Evolutionary conservation across 2,113 vertebrate species (phyloP).

Genomic region (Lates calcarifer): DNA sequence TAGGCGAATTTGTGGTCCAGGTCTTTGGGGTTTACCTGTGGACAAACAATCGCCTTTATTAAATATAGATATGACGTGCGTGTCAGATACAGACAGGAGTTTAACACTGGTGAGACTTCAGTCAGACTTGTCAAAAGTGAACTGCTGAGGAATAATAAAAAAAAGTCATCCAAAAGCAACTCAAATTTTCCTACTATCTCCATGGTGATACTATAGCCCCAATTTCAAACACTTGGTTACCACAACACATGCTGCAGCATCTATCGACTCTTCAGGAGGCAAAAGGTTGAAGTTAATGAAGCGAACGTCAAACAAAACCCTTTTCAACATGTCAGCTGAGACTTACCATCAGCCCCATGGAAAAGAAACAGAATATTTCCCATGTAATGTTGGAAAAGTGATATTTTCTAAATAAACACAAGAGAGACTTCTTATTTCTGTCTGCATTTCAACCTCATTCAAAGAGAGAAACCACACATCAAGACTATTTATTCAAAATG

Average conservation of each 20-base stretch:
- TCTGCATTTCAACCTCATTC: not conserved
- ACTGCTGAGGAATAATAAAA: not conserved
- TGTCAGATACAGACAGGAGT: not conserved
- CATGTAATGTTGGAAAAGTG: not conserved
- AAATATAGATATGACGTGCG: not conserved
- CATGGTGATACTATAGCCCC: not conserved
- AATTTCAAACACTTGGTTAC: not conserved
- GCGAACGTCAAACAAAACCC: not conserved
- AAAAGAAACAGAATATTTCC: not conserved
- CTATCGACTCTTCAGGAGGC: not conserved
- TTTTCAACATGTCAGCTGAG: not conserved
- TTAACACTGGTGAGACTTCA: no score
- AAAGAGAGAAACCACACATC: not conserved
- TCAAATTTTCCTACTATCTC: not conserved
- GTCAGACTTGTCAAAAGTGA: not conserved
- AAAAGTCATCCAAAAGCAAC: not conserved
- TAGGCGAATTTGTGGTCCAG: constrained; percentile 94
- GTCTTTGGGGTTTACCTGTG: constrained; percentile 93
- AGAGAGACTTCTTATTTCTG: not conserved
- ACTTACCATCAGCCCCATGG: fast-evolving
- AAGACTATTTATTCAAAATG: not conserved
- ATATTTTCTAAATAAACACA: constrained; percentile 31
- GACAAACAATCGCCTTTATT: constrained; percentile 4
- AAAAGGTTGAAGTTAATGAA: not conserved
- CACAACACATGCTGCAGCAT: no score